phyloP scores from a whole-genome alignment of 2,797 vertebrate species.

The Erithacus rubecula region DNA sequence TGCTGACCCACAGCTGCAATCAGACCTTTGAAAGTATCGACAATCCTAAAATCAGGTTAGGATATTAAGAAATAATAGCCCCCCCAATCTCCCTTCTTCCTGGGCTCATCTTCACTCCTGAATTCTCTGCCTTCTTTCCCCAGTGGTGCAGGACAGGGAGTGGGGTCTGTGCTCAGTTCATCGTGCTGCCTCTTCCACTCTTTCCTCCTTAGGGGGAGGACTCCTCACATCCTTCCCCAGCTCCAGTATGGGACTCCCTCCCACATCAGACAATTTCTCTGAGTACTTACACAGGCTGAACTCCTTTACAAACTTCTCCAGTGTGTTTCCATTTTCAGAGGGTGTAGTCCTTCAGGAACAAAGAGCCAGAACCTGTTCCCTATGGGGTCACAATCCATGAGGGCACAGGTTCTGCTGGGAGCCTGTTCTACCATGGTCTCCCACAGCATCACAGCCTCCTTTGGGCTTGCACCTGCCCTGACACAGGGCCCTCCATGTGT shows the following conservation, averaged over 20 bases:
- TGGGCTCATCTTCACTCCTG: background rate
- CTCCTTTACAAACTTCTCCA: accelerated
- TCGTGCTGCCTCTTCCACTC: background rate
- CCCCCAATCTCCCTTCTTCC: background rate
- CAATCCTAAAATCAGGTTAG: background rate
- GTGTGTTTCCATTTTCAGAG: background rate
- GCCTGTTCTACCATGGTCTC: background rate
- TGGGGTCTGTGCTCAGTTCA: background rate
- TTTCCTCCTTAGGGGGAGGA: background rate
- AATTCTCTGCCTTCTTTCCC: background rate
- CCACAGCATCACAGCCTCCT: background rate
- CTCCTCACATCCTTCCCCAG: background rate
- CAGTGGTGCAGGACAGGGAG: accelerated
- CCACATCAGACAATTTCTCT: background rate
- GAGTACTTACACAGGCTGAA: background rate
- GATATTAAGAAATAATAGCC: background rate
- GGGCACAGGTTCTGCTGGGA: background rate
- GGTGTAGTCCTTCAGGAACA: background rate
- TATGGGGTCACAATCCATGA: background rate
- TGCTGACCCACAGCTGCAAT: background rate
- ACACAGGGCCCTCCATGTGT: accelerated
- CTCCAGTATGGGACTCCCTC: background rate
- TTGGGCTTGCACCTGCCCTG: background rate
- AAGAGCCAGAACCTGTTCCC: too few species aligned
- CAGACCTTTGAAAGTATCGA: background rate